phyloP scores from a whole-genome alignment of 2,113 vertebrate species.

The Boleophthalmus pectinirostris region DNA sequence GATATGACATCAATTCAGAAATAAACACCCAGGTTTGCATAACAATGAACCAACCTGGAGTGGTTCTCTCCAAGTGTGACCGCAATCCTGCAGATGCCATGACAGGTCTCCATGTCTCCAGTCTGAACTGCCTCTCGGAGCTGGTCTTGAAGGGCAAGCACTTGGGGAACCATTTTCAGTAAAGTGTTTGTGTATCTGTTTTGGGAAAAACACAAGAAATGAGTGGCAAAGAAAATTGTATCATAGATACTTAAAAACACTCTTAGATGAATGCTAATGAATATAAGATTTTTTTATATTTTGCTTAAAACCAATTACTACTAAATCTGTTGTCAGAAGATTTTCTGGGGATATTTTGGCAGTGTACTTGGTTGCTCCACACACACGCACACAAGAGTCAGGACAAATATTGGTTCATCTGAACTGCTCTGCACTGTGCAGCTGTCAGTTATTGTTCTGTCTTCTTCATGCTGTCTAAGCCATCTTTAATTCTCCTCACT shows the following conservation, averaged over 20 bases:
- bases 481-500: constrained; percentile 36
- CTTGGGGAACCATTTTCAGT: constrained; percentile 93
- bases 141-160: constrained; percentile 94
- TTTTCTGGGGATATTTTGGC: background rate
- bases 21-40: background rate
- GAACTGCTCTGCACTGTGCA: constrained; percentile 27
- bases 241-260: background rate
- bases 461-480: constrained; percentile 55
- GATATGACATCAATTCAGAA: background rate
- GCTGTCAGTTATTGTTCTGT: constrained; percentile 50
- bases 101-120: constrained; percentile 97
- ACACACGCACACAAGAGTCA: constrained; percentile 38
- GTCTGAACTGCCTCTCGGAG: constrained; percentile 93
- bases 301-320: background rate
- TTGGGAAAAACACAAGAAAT: constrained; percentile 10
- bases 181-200: constrained; percentile 95
- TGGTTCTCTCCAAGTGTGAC: constrained; percentile 97
- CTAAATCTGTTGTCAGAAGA: background rate
- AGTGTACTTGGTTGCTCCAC: too few relatives aligned
- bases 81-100: constrained; percentile 94
- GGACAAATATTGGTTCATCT: constrained; percentile 24
- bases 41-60: constrained; percentile 84
- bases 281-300: background rate
- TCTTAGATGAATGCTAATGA: background rate
- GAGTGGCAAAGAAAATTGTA: background rate